Evolutionary conservation across 2,888 invertebrate genomes (phyloP).

Genomic region (Vanessa cardui): DNA sequence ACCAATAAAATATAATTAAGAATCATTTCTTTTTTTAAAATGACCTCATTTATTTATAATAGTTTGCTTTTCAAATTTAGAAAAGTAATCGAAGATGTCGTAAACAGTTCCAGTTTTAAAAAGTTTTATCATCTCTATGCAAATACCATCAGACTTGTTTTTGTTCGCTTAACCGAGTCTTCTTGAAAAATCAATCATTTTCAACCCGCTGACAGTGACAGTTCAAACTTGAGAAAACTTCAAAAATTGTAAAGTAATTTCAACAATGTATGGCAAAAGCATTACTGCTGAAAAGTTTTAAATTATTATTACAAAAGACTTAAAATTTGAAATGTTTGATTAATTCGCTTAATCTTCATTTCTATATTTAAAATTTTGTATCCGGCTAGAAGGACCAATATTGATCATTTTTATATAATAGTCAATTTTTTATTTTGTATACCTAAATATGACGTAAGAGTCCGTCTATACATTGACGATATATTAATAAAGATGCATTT

Average conservation of each 20-base stretch:
- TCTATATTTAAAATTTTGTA: too few relatives aligned
- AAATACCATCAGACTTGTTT: slow-evolving; percentile 22
- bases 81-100: slow-evolving; percentile 13
- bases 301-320: neutral
- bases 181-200: slow-evolving; percentile 28
- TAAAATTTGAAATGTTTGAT: too few relatives aligned
- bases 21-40: too few relatives aligned
- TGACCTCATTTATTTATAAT: too few relatives aligned
- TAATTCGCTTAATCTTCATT: too few relatives aligned
- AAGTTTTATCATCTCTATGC: slow-evolving; percentile 11
- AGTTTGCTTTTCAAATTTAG: neutral
- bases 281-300: neutral
- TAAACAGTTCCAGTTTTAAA: slow-evolving; percentile 1
- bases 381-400: too few relatives aligned
- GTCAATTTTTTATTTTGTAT: too few relatives aligned
- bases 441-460: too few relatives aligned
- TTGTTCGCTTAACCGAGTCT: slow-evolving; percentile 20
- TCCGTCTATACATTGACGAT: too few relatives aligned
- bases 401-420: too few relatives aligned
- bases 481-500: too few relatives aligned
- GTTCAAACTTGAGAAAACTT: slow-evolving; percentile 18
- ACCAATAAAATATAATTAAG: too few relatives aligned
- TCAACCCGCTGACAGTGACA: slow-evolving; percentile 16
- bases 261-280: neutral
- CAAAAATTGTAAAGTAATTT: slow-evolving; percentile 11